phyloP scores from a whole-genome alignment of 2,797 vertebrate genomes.

The Micromesistius poutassou region DNA sequence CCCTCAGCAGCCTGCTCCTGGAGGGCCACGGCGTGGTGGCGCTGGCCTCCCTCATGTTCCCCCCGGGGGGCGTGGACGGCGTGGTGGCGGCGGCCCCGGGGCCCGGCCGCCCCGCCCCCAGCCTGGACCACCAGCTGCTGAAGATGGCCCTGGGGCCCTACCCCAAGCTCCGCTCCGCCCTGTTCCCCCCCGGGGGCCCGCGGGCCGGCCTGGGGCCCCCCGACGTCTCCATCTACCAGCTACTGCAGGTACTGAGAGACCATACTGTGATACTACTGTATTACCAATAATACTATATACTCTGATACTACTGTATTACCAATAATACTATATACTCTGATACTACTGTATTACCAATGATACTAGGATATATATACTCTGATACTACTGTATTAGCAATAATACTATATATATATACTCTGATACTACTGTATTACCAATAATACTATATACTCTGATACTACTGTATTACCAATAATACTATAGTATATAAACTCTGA shows the following conservation, averaged over 20 bases:
- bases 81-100: constrained; percentile 9
- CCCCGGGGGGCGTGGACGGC: constrained; percentile 83
- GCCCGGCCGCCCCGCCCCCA: constrained; percentile 62
- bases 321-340: too few species aligned
- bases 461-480: too few species aligned
- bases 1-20: constrained; percentile 87
- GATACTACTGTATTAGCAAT: neutral
- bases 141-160: constrained; percentile 89
- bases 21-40: constrained; percentile 91
- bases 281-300: neutral
- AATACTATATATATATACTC: neutral
- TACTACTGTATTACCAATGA: neutral
- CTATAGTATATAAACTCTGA: too few species aligned
- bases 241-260: constrained; percentile 86
- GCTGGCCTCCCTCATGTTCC: constrained; percentile 85
- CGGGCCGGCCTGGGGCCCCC: constrained; percentile 48
- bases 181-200: constrained; percentile 78
- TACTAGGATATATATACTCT: neutral
- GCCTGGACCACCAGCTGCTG: constrained; percentile 88
- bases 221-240: constrained; percentile 90
- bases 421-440: too few species aligned
- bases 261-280: neutral
- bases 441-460: too few species aligned
- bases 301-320: neutral
- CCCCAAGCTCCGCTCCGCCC: constrained; percentile 86